These are phyloP conservation scores for Lasioglossum oenotherae DNA, from an alignment of 2,888 invertebrate species.

Conservation along the genomic window DNA sequence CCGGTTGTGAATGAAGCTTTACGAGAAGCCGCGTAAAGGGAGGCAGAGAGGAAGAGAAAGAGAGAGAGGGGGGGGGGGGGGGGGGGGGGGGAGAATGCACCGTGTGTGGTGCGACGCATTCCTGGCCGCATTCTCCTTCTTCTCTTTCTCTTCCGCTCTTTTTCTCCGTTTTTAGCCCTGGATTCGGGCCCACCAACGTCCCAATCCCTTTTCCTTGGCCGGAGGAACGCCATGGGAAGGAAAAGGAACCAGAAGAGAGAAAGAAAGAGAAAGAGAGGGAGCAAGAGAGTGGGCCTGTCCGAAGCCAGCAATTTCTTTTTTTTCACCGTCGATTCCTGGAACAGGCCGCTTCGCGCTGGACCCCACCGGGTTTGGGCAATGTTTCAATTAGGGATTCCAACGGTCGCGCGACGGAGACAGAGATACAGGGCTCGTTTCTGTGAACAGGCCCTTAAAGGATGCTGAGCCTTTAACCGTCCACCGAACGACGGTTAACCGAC, in stretches of 20 bases:
- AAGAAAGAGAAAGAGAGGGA: constrained; percentile 16
- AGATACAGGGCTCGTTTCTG: constrained; percentile 51
- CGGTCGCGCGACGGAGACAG: constrained; percentile 28
- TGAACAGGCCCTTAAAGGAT: constrained; percentile 62
- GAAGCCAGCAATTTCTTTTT: constrained; percentile 66
- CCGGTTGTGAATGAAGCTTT: constrained; percentile 68
- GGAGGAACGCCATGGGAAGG: constrained; percentile 40
- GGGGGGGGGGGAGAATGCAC: constrained; percentile 58
- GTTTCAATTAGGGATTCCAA: constrained; percentile 74
- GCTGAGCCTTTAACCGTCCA: constrained; percentile 56
- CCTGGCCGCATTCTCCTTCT: constrained; percentile 66
- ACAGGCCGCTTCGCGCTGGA: constrained; percentile 72
- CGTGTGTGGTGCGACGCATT: constrained; percentile 73
- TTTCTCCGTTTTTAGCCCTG: constrained; percentile 59
- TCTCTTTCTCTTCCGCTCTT: constrained; percentile 59
- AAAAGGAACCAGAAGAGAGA: not conserved
- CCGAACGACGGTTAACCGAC: constrained; percentile 58
- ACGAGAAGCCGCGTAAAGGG: constrained; percentile 39
- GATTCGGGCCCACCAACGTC: constrained; percentile 67
- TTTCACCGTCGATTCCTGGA: constrained; percentile 70
- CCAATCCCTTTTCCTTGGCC: constrained; percentile 63
- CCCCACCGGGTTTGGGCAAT: constrained; percentile 73
- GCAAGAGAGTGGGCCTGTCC: constrained; percentile 29
- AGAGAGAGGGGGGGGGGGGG: no score
- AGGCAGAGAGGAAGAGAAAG: not conserved